Evolutionary conservation across 1,140 invertebrate genomes (phyloP), one percentile per base, ranked within the genome.

Genomic region (Ostrea edulis): DNA sequence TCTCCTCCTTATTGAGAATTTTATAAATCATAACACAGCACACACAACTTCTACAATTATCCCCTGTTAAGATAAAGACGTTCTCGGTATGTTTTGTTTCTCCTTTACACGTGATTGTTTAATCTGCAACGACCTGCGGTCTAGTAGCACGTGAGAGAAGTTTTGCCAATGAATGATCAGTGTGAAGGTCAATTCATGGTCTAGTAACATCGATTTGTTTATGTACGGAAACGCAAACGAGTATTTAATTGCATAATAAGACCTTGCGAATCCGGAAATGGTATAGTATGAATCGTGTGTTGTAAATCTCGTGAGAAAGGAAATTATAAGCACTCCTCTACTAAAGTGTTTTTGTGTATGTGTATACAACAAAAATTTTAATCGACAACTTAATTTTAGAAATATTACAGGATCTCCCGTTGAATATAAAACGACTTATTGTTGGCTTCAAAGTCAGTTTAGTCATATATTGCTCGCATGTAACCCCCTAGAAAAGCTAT

Each of bases 11-110:
- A 82, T 85, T 71, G 35, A 91, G 71, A 25, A 90, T 68, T 87
- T 91, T 87, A 53, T 88, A 91, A 44, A 91, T 91, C 90, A 91
- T 91, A 87, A 51, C 71, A 82, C 55, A 52, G 20, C 81, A n/a
- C 7, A 17, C n/a, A 82, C 52, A n/a, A 20, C 2, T 52, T 29
- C n/a, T 25, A 20, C 12, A 4, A 4, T 51, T 8, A 20, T n/a
- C 20, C 22, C 22, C 51, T 83, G 17, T 83, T 22, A 17, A 77
- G 29, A 77, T 8, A 29, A 35, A 62, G n/a, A 62, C 7, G 12
- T 0, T 14, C 14, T 8, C 22, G 35, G 11, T 9, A 12, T 29
- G 8, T 35, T 44, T 35, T 35, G 68, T 9, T 25, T 22, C 14
- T 4, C 68, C 68, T 11, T 14, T 77, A 77, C 14, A 12, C 68